Percentiles rank a stretch among this genome's conserved stretches.
These are phyloP conservation scores for Eupithecia subfuscata DNA, from an alignment of 2,888 invertebrate species.

Conservation along the genomic window DNA sequence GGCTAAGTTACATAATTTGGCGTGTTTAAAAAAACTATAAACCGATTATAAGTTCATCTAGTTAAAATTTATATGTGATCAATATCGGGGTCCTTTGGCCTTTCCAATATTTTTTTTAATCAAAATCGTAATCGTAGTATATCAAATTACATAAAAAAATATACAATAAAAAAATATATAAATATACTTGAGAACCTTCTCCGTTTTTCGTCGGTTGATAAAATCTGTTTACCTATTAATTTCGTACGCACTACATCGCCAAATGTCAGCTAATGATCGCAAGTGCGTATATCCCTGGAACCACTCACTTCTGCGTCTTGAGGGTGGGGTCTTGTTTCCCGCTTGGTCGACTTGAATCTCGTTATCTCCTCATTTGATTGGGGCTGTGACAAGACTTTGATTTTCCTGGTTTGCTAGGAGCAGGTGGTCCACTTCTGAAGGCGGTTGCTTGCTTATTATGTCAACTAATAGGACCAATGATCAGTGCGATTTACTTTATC, in stretches of 20 bases:
- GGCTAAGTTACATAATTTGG: too few species aligned
- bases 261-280: background rate
- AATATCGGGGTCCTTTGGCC: too few species aligned
- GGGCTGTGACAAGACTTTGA: slow-evolving; percentile 4
- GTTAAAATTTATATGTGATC: too few species aligned
- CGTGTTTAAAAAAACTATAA: too few species aligned
- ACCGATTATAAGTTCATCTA: too few species aligned
- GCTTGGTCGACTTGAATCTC: slow-evolving; percentile 59
- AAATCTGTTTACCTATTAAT: background rate
- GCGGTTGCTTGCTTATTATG: background rate
- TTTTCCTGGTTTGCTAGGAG: slow-evolving; percentile 5
- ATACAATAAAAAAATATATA: too few species aligned
- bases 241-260: background rate
- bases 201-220: too few species aligned
- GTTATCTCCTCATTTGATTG: slow-evolving; percentile 48
- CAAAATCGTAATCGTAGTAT: too few species aligned
- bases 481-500: background rate
- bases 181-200: too few species aligned
- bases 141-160: too few species aligned
- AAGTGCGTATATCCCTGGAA: background rate
- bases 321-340: slow-evolving; percentile 60
- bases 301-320: background rate
- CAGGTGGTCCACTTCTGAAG: background rate
- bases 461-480: background rate
- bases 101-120: too few species aligned